Percentiles rank a stretch among this genome's conserved stretches.
phyloP scores from a whole-genome alignment of 1,140 invertebrate species.

The Listronotus bonariensis region DNA sequence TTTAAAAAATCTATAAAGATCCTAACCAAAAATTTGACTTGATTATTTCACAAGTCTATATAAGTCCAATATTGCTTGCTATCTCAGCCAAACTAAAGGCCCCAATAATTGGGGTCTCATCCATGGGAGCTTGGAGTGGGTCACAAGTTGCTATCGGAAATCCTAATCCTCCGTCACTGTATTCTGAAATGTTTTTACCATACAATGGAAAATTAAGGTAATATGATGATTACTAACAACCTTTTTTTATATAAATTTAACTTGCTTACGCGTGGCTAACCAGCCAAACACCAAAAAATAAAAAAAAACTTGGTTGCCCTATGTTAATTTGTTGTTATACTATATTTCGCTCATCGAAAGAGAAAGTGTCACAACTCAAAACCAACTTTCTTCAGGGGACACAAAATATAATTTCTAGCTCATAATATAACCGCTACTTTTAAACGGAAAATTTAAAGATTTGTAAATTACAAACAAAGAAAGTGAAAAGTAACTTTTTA shows the following conservation, averaged over 20 bases:
- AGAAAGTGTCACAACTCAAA: too few species aligned
- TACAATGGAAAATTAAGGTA: conserved; percentile 36
- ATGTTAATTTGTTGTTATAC: too few species aligned
- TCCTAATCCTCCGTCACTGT: conserved; percentile 32
- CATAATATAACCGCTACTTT: too few species aligned
- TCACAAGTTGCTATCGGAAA: conserved; percentile 36
- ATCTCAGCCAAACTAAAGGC: conserved; percentile 33
- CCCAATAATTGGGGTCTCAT: conserved; percentile 39
- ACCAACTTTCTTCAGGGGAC: too few species aligned
- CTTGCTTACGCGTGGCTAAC: too few species aligned
- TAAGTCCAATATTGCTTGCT: conserved; percentile 38
- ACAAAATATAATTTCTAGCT: too few species aligned
- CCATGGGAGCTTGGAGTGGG: conserved; percentile 38
- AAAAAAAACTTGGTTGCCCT: too few species aligned
- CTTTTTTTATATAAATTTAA: neutral
- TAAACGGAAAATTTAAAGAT: too few species aligned
- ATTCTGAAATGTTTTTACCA: conserved; percentile 39
- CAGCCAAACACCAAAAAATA: too few species aligned
- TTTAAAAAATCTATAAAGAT: conserved; percentile 36
- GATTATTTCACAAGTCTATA: conserved; percentile 37
- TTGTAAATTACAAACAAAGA: too few species aligned
- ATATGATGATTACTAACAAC: neutral
- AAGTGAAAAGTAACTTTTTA: too few species aligned
- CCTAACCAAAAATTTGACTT: conserved; percentile 35
- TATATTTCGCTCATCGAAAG: too few species aligned